Evolutionary conservation across 2,113 vertebrate species (phyloP).

Genomic region (Piliocolobus tephrosceles): DNA sequence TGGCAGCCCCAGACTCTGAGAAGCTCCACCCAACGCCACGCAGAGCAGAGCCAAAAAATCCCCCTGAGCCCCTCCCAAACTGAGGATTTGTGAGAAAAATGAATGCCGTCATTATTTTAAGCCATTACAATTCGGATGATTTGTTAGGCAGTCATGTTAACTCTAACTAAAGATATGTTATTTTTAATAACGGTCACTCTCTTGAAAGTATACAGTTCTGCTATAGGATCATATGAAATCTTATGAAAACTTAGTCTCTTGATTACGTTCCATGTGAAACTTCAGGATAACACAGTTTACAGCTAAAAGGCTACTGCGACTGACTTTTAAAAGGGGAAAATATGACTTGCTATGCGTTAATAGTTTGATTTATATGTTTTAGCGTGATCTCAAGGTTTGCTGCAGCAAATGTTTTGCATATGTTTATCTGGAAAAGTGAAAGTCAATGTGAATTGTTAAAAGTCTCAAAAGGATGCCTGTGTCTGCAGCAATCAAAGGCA

Average conservation of each 20-base stretch:
- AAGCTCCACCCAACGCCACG: rapidly evolving
- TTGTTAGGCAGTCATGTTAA: neutral
- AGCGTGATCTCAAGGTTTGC: neutral
- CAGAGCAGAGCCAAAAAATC: neutral
- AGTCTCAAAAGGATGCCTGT: neutral
- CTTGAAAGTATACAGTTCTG: neutral
- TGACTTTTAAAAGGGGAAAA: neutral
- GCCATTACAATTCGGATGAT: neutral
- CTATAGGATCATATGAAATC: neutral
- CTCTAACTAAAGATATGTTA: neutral
- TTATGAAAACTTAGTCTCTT: neutral
- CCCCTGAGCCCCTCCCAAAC: neutral
- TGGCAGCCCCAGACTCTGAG: neutral
- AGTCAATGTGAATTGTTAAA: slow-evolving; percentile 20
- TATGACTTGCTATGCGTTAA: neutral
- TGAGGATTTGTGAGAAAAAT: neutral
- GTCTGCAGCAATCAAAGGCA: neutral
- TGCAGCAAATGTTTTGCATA: neutral
- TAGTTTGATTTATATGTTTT: neutral
- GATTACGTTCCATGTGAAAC: neutral
- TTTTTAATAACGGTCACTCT: neutral
- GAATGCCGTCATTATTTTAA: neutral
- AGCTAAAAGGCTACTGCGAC: neutral
- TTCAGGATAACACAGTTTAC: neutral
- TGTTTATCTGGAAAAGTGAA: neutral